Evolutionary conservation across 2,113 vertebrate species (phyloP).

Genomic region (Arizona elegans): DNA sequence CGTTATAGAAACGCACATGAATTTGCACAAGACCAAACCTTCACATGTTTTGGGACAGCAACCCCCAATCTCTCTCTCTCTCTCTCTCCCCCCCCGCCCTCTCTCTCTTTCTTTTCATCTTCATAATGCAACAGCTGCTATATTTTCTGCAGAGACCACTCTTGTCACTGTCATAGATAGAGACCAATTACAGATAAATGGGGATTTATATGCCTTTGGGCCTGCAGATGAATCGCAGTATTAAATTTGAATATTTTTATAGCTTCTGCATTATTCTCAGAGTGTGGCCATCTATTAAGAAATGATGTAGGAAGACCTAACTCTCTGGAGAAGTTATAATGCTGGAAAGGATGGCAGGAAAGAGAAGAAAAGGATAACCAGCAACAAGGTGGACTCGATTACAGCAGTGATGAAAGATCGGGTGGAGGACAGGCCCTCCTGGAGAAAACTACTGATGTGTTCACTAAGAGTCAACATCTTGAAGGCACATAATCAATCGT

Average conservation of each 20-base stretch:
- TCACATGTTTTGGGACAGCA: not conserved
- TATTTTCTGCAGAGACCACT: not conserved
- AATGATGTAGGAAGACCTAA: not conserved
- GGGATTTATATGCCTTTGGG: not conserved
- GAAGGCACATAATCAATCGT: not conserved
- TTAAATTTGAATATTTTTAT: not conserved
- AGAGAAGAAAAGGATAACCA: not conserved
- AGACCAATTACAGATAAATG: not conserved
- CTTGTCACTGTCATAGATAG: not conserved
- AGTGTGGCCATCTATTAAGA: not conserved
- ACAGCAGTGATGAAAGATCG: not conserved
- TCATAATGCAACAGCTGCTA: not conserved
- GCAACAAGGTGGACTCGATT: not conserved
- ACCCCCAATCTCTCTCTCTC: not conserved
- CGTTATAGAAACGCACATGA: not conserved
- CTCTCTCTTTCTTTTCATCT: not conserved
- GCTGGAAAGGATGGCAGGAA: not conserved
- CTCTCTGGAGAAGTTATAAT: not conserved
- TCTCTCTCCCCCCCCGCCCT: not conserved
- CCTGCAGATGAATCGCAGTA: not conserved
- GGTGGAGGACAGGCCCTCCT: not conserved
- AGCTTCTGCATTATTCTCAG: not conserved
- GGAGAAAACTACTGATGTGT: not conserved
- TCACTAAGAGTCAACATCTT: not conserved
- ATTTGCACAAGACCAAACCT: not conserved